Evolutionary conservation across 2,888 invertebrate species (phyloP).

Genomic region (Lysandra coridon): DNA sequence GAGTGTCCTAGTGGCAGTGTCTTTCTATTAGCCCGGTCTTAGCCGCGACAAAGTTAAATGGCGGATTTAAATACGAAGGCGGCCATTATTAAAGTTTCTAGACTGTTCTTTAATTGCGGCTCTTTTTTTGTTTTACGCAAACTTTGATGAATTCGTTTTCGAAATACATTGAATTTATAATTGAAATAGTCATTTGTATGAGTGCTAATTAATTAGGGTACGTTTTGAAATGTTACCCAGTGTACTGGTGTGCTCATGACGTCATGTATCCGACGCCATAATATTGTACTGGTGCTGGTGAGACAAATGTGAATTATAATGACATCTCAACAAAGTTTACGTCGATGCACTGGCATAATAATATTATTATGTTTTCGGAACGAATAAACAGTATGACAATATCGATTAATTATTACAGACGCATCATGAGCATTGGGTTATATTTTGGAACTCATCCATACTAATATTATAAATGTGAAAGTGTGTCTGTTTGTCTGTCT

Average conservation of each 20-base stretch:
- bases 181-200: neutral
- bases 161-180: neutral
- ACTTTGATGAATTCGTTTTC: neutral
- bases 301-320: no score
- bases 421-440: no score
- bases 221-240: neutral
- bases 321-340: no score
- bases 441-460: no score
- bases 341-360: no score
- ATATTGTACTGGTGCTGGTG: no score
- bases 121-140: constrained; percentile 10
- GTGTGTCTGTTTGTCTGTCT: no score
- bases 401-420: no score
- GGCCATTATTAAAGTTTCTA: constrained; percentile 34
- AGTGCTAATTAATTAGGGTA: neutral
- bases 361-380: no score
- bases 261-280: neutral
- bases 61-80: constrained; percentile 41
- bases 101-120: constrained; percentile 32
- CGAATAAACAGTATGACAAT: no score
- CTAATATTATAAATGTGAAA: no score
- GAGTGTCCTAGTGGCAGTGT: constrained; percentile 39
- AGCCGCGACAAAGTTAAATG: constrained; percentile 42
- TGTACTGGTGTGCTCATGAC: neutral
- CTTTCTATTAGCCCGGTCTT: constrained; percentile 42